Evolutionary conservation across 2,888 invertebrate species (phyloP), one percentile per base, ranked within the genome.

Genomic region (Pandemis heparana): DNA sequence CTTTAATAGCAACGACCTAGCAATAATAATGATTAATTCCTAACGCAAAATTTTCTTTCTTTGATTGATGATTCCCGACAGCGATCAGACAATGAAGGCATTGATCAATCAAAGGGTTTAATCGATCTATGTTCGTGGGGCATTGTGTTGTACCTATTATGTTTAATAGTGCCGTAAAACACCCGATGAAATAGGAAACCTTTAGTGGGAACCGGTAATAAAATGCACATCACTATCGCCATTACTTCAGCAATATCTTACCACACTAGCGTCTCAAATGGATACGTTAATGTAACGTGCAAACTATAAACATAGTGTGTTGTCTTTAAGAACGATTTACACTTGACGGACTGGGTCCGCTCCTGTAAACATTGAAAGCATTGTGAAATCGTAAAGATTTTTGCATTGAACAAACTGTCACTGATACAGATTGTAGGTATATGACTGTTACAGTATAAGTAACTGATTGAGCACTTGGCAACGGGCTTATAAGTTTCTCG

Each of bases 271-370:
- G 48, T 71, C 53, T 59, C 14, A 39, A 53, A 65, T 66, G 43
- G 71, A 38, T 39, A 46, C 59, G 61, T 43, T 61, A 71, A 71
- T 53, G n/a, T 66, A 32, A 61, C n/a, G 66, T 16, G 71, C 60
- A 18, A 62, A 71, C 53, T 60, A 65, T 56, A 56, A 56, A 56
- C 23, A 23, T 23, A 56, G 23, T 56, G 10, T 56, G 56, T 18
- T 1, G 23, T 23, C 12, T 56, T 12, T 18, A 23, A 23, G 23
- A 23, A 56, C 10, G 56, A 56, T 56, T 56, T 12, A 56, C 23
- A 56, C 23, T 56, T 56, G 23, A 56, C 56, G 18, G 56, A 56
- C 12, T 0, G 23, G 12, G 23, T 18, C 51, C 7, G 23, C 23
- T 32, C 23, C 3, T 32, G 2, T 23, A 32, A 18, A 53, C 6